Evolutionary conservation across 2,113 vertebrate genomes (phyloP).

Genomic region (Candoia aspera): DNA sequence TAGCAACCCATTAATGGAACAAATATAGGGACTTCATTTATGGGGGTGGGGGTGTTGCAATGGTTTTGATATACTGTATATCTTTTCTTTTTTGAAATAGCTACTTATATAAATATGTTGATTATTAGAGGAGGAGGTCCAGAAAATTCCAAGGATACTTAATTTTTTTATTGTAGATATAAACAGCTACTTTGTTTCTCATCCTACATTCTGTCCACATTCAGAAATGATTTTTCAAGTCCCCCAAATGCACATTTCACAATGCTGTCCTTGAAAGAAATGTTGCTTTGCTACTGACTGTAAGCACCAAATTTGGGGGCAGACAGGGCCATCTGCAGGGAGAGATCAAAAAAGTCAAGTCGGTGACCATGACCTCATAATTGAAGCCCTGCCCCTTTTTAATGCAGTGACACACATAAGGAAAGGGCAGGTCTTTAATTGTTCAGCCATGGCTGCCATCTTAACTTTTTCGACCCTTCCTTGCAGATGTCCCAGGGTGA

Average conservation of each 20-base stretch:
- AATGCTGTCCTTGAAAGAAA: neutral
- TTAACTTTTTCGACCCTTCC: neutral
- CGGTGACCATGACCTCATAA: neutral
- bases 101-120: no score
- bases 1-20: no score
- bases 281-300: neutral
- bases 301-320: neutral
- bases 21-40: no score
- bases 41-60: no score
- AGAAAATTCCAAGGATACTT: neutral
- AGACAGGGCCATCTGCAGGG: neutral
- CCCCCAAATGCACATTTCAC: constrained; percentile 21
- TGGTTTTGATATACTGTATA: no score
- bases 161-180: neutral
- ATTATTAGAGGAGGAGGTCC: neutral
- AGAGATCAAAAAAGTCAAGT: neutral
- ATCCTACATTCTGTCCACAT: rapidly evolving
- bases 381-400: neutral
- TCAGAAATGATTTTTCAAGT: neutral
- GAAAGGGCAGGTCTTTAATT: neutral
- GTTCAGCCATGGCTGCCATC: neutral
- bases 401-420: neutral
- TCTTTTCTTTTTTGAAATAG: no score
- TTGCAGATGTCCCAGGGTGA: neutral
- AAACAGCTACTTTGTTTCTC: neutral